Base-by-base conservation (phyloP, 1,140 invertebrate species). In the Micrasema longulum region DNA sequence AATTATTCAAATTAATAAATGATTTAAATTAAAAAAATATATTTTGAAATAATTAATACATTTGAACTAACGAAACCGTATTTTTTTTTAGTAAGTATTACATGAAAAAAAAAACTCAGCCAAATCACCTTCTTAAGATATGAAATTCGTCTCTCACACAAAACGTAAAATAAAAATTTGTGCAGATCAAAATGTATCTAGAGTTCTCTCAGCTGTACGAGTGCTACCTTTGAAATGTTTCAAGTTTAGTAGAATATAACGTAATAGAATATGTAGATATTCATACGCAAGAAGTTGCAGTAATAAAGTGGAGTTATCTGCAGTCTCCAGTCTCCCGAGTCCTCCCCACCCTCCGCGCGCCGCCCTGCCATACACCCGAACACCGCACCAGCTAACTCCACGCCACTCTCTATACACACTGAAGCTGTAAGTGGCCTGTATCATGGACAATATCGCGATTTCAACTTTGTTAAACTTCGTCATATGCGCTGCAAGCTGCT, bases 241-340 rank as follows among this genome's bases (percentile, higher is more conserved):
- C 26, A 31, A 31, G 26, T 31, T 31, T 31, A 7, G 26, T 31
- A 7, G 26, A 31, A 7, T 31, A 31, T 31, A 31, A 2, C 26
- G 26, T 31, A 31, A 31, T 31, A 31, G 26, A 31, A 31, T 31
- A 31, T 31, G 26, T 31, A 31, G 69, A 71, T 71, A 71, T 71
- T 71, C 55, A 60, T 26, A 50, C 9, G 45, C 22, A 67, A 74
- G 72, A 74, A 74, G 52, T 74, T 74, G 72, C 63, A 50, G 68
- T 68, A 74, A 71, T 74, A 73, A 73, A 73, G 62, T 43, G 72
- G 22, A 67, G 72, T 63, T 74, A 74, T 74, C 72, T 71, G 48
- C 38, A 52, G 62, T 74, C 68, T 71, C 62, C 38, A 52, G 67
- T 74, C 68, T 71, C 68, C 62, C 23, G 72, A 47, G 41, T 66